A percentile compares a stretch with the other conserved stretches of the same genome.
Conservation (phyloP, 2,797 vertebrate genomes). For the Onychomys torridus region DNA sequence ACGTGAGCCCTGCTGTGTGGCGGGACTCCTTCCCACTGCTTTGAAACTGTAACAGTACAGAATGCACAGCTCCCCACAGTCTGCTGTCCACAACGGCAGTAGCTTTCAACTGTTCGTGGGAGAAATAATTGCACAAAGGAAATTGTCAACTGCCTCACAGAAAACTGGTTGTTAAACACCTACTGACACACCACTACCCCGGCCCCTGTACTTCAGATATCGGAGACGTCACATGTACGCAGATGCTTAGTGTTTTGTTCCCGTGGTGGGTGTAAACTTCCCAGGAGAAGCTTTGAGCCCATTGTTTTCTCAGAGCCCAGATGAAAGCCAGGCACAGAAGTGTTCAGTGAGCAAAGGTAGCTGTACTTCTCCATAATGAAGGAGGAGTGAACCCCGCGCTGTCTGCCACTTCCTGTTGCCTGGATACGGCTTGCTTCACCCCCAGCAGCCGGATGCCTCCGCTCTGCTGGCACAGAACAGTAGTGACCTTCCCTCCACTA, state of each 20-base stretch:
- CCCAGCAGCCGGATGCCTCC: background rate
- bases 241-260: background rate
- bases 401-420: background rate
- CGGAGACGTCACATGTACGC: background rate
- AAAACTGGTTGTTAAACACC: background rate
- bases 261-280: background rate
- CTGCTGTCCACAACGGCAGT: background rate
- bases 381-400: background rate
- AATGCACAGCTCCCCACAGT: background rate
- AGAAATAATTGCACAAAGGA: background rate
- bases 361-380: background rate
- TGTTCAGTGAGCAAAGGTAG: background rate
- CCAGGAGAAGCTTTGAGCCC: background rate
- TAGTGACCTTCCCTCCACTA: accelerated
- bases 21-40: too few relatives aligned
- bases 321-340: background rate
- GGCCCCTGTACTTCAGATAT: background rate
- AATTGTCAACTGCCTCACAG: background rate
- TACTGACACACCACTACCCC: background rate
- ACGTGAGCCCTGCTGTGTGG: too few relatives aligned
- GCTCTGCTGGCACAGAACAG: background rate
- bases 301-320: background rate
- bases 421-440: background rate
- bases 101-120: background rate
- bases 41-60: too few relatives aligned